Evolutionary conservation across 2,113 vertebrate species (phyloP).

Genomic region (Aplodontia rufa): DNA sequence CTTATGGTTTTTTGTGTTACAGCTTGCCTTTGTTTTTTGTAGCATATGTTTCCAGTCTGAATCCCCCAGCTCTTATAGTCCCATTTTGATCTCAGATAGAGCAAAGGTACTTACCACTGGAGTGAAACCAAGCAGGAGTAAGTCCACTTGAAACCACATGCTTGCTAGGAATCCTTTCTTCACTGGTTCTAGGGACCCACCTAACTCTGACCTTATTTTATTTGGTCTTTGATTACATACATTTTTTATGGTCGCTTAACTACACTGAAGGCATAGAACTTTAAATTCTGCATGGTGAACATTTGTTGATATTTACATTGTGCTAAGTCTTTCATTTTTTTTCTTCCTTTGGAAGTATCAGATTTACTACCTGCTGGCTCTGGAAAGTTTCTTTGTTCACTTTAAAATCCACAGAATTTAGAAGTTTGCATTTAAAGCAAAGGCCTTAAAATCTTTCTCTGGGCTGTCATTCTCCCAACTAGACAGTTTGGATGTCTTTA

Average conservation of each 20-base stretch:
- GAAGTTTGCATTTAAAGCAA: slow-evolving; percentile 17
- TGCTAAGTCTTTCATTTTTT: background rate
- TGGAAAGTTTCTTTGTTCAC: slow-evolving; percentile 34
- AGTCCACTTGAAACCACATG: background rate
- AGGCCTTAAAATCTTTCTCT: background rate
- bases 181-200: background rate
- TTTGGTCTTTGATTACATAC: background rate
- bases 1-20: background rate
- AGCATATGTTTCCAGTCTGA: background rate
- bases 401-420: background rate
- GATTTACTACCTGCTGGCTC: slow-evolving; percentile 5
- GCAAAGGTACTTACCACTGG: background rate
- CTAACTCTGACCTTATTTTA: background rate
- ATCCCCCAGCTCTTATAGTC: background rate
- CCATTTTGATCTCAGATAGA: slow-evolving; percentile 18
- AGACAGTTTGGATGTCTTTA: slow-evolving; percentile 30
- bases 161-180: slow-evolving; percentile 11
- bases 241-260: background rate
- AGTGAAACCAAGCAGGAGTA: slow-evolving; percentile 23
- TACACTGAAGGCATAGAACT: slow-evolving; percentile 1
- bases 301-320: slow-evolving; percentile 7
- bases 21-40: slow-evolving; percentile 6
- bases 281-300: slow-evolving; percentile 25
- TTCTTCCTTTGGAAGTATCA: background rate
- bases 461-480: background rate